A percentile compares a stretch with the other conserved stretches of the same genome.
Evolutionary conservation across 2,113 vertebrate species (phyloP).

Genomic region (Tachycineta bicolor): DNA sequence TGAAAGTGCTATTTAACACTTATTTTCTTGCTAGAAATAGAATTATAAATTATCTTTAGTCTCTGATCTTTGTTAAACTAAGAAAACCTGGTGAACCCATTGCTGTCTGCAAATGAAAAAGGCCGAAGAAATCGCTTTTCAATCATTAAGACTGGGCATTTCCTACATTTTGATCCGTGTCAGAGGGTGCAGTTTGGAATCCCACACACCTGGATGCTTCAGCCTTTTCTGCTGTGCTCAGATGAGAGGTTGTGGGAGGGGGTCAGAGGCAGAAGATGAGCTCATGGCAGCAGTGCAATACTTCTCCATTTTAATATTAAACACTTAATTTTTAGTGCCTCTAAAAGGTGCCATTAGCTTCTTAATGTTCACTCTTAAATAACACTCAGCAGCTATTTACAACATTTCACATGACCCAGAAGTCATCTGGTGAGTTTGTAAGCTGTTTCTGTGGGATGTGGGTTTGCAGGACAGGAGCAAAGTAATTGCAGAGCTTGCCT

Average conservation of each 20-base stretch:
- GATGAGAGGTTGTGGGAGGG: neutral
- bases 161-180: neutral
- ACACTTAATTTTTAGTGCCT: neutral
- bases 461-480: neutral
- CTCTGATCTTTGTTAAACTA: neutral
- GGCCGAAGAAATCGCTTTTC: neutral
- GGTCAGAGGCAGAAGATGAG: neutral
- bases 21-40: neutral
- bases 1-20: neutral
- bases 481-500: neutral
- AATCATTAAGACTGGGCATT: neutral
- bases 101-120: neutral
- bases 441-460: neutral
- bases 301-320: neutral
- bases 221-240: neutral
- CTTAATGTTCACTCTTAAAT: neutral
- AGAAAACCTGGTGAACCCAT: neutral
- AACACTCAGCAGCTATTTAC: neutral
- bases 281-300: neutral
- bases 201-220: neutral
- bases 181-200: neutral
- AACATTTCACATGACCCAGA: neutral
- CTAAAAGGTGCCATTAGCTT: neutral
- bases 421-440: neutral
- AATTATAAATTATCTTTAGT: neutral